Percentiles rank a stretch among this genome's conserved stretches.
phyloP scores from a whole-genome alignment of 2,797 vertebrate species.

The Chloroceryle amazona region DNA sequence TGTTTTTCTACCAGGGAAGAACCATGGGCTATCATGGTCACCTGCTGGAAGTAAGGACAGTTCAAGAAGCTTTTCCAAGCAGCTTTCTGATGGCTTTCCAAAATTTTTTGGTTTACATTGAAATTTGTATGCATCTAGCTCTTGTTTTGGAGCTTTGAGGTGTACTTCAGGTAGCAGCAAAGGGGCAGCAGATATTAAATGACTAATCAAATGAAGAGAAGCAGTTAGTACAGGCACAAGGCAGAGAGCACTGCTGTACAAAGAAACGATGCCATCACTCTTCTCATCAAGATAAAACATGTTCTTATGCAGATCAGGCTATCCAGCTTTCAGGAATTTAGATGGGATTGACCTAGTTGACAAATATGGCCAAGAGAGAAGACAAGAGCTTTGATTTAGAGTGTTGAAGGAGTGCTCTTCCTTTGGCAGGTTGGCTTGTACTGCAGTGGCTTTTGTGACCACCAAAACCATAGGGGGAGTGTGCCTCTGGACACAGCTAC shows the following conservation, averaged over 20 bases:
- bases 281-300: background rate
- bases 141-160: background rate
- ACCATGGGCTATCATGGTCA: accelerated
- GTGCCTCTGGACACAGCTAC: background rate
- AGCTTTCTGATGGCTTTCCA: background rate
- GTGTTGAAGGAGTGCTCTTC: background rate
- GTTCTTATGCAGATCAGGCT: background rate
- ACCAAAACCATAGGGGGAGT: background rate
- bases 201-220: conserved; percentile 14
- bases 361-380: background rate
- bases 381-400: background rate
- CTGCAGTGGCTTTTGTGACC: accelerated
- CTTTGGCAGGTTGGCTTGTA: background rate
- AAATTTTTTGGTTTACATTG: background rate
- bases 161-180: background rate
- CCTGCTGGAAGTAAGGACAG: background rate
- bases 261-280: background rate
- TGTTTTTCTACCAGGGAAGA: background rate
- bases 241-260: background rate
- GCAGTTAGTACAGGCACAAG: background rate
- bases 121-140: background rate
- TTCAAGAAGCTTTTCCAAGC: background rate
- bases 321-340: background rate
- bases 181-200: background rate
- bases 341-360: background rate